Conservation (phyloP, 2,888 invertebrate genomes). For the Blastobasis lacticolella region DNA sequence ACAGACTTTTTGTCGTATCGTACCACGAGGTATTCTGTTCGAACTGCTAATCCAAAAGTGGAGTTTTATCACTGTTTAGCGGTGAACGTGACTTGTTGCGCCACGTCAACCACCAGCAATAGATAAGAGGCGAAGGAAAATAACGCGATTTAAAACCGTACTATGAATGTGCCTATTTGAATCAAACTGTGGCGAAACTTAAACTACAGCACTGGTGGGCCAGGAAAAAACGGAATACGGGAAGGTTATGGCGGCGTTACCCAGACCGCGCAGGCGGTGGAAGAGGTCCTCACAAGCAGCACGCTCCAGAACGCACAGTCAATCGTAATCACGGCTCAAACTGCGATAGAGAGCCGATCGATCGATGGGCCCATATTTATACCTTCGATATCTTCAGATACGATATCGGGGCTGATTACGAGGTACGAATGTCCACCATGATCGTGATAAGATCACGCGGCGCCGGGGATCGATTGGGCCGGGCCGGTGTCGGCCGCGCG, state of each 20-base stretch:
- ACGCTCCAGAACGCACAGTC: constrained; percentile 34
- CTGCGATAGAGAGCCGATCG: constrained; percentile 70
- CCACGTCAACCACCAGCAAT: constrained; percentile 7
- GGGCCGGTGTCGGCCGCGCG: constrained; percentile 55
- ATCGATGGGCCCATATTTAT: constrained; percentile 73
- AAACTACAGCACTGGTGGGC: not conserved
- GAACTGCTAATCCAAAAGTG: no score
- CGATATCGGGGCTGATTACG: constrained; percentile 62
- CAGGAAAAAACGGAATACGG: no score
- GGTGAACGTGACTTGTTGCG: not conserved
- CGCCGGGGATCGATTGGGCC: constrained; percentile 67
- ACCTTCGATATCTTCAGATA: constrained; percentile 71
- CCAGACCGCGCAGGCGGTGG: constrained; percentile 5
- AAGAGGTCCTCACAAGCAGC: constrained; percentile 25
- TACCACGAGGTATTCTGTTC: no score
- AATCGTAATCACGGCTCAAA: constrained; percentile 57
- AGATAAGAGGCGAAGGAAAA: not conserved
- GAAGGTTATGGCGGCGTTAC: no score
- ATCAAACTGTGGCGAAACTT: constrained; percentile 19
- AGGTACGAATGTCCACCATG: constrained; percentile 66
- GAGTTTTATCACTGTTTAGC: no score
- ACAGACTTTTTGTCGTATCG: constrained; percentile 1
- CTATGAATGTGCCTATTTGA: not conserved
- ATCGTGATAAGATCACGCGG: constrained; percentile 63
- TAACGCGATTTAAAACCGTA: not conserved